These are phyloP conservation scores for Amazona ochrocephala DNA, from an alignment of 2,797 vertebrate species.

Conservation along the genomic window DNA sequence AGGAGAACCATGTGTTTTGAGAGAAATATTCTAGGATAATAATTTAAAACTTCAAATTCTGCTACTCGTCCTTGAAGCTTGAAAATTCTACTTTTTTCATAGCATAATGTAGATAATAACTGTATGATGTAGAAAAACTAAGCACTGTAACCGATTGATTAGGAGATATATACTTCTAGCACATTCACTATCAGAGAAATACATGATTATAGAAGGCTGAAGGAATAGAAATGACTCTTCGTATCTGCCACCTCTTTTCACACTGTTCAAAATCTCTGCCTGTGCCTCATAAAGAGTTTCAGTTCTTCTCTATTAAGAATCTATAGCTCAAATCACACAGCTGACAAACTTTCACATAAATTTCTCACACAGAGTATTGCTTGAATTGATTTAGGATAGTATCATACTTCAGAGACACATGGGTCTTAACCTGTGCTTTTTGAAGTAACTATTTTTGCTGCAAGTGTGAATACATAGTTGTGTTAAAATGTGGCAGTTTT, in stretches of 20 bases:
- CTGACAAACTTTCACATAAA: constrained; percentile 38
- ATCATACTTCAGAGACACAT: background rate
- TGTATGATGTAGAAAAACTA: background rate
- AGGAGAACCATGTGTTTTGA: background rate
- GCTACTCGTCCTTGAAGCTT: background rate
- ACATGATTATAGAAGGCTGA: background rate
- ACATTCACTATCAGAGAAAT: background rate
- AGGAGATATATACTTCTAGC: constrained; percentile 7
- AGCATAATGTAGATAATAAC: background rate
- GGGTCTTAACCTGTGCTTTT: constrained; percentile 7
- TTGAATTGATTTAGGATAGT: constrained; percentile 52
- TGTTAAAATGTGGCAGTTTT: background rate
- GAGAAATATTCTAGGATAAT: background rate
- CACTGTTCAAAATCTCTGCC: background rate
- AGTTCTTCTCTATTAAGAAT: constrained; percentile 9
- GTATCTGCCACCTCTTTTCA: background rate
- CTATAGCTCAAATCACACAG: constrained; percentile 8
- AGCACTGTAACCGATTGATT: background rate
- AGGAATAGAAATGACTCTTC: constrained; percentile 1
- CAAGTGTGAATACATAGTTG: background rate
- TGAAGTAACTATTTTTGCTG: constrained; percentile 7
- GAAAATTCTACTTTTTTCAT: background rate
- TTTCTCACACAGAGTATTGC: constrained; percentile 15
- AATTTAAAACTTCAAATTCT: background rate
- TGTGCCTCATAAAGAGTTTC: background rate